A percentile compares a stretch with the other conserved stretches of the same genome.
Conservation (phyloP, 2,113 vertebrate species). For the Varanus salvator region DNA sequence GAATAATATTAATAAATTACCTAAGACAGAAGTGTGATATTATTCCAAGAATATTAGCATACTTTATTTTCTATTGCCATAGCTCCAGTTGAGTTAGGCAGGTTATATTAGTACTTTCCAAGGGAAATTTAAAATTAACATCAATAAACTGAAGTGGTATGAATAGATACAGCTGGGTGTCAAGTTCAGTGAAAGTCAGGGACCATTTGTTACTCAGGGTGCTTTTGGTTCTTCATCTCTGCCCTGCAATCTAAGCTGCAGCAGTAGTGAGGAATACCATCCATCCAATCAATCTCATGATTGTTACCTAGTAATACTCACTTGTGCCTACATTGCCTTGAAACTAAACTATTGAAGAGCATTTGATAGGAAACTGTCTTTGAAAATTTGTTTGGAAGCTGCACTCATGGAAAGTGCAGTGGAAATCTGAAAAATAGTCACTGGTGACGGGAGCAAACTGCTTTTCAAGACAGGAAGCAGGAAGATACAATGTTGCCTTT, state of each 20-base stretch:
- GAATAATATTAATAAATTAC: too few species aligned
- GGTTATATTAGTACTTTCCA: background rate
- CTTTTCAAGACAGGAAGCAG: background rate
- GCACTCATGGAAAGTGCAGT: background rate
- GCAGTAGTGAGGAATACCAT: background rate
- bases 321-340: background rate
- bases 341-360: background rate
- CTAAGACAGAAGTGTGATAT: background rate
- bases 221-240: background rate
- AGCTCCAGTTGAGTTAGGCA: background rate
- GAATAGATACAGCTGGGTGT: background rate
- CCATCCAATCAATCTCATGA: background rate
- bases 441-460: background rate
- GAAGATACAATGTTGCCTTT: too few species aligned
- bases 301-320: background rate
- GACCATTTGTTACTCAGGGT: background rate
- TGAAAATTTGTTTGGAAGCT: background rate
- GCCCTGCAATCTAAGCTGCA: background rate
- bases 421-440: background rate
- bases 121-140: background rate
- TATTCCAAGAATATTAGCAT: background rate
- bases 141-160: background rate
- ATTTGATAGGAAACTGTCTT: background rate
- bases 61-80: background rate
- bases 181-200: background rate